A percentile compares a stretch with the other conserved stretches of the same genome.
Evolutionary conservation across 2,888 invertebrate species (phyloP).

Genomic region (Unio pictorum): DNA sequence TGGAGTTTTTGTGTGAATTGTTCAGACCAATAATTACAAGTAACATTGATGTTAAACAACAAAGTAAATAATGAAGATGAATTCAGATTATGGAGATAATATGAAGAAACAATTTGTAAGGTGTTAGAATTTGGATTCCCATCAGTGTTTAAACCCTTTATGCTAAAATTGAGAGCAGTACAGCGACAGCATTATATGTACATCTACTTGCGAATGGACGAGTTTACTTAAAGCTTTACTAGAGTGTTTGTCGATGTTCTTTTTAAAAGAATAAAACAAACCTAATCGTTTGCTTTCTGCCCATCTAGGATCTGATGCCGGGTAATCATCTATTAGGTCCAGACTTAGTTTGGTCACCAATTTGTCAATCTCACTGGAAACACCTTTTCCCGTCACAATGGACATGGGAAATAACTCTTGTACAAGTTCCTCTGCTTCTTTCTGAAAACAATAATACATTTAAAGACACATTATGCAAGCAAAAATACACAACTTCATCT

Average conservation of each 20-base stretch:
- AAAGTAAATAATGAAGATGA: too few species aligned
- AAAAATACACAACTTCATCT: too few species aligned
- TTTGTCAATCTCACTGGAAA: constrained; percentile 74
- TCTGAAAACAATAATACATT: constrained; percentile 43
- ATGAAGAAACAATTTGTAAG: too few species aligned
- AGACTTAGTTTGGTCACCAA: constrained; percentile 80
- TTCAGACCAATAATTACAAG: too few species aligned
- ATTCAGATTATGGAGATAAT: too few species aligned
- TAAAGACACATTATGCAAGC: too few species aligned
- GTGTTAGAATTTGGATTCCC: too few species aligned
- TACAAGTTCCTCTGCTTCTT: constrained; percentile 72
- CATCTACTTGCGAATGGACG: neutral
- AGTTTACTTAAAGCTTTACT: neutral
- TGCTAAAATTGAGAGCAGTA: neutral
- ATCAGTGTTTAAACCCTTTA: neutral
- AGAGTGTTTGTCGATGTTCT: neutral
- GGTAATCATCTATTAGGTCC: constrained; percentile 89
- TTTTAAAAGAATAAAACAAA: constrained; percentile 18
- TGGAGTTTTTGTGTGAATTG: too few species aligned
- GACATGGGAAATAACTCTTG: constrained; percentile 72
- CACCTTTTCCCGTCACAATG: constrained; percentile 16
- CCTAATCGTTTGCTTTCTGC: constrained; percentile 72
- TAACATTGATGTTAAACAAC: too few species aligned
- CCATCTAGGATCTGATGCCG: constrained; percentile 90
- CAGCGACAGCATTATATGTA: too few species aligned